Evolutionary conservation across 2,113 vertebrate genomes (phyloP).

Genomic region (Platysternon megacephalum): DNA sequence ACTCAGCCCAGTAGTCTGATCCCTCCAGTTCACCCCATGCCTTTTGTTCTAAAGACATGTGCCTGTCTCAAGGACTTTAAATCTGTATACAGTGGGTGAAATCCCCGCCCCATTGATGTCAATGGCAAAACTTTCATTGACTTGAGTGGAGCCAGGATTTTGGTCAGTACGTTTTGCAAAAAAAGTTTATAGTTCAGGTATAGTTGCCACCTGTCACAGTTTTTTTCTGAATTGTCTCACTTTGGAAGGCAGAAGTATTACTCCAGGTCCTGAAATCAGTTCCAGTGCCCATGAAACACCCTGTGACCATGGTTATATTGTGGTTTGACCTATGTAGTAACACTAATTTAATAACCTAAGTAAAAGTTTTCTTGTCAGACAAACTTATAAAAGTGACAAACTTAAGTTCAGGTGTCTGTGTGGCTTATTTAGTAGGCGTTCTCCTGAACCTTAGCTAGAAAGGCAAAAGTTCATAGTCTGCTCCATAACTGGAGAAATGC

Average conservation of each 20-base stretch:
- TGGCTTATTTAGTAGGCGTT: conserved; percentile 12
- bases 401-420: not conserved
- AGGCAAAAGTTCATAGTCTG: not conserved
- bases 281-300: not conserved
- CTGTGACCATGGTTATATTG: not conserved
- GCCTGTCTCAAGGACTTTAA: rapidly evolving
- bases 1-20: not conserved
- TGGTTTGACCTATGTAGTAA: not conserved
- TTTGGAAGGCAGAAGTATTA: not conserved
- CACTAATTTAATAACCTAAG: conserved; percentile 12
- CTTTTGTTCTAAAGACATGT: rapidly evolving
- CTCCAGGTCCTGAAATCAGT: conserved; percentile 5
- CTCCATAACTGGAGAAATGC: conserved; percentile 3
- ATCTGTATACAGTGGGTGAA: rapidly evolving
- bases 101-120: rapidly evolving
- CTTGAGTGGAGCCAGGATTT: not conserved
- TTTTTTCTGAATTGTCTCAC: not conserved
- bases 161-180: rapidly evolving
- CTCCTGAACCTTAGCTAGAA: not conserved
- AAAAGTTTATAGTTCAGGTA: not conserved
- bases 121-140: rapidly evolving
- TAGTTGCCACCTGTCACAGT: rapidly evolving
- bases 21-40: too few relatives aligned
- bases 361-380: conserved; percentile 20
- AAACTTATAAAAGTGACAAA: not conserved